Percentiles rank a stretch among this genome's conserved stretches.
Evolutionary conservation across 1,140 invertebrate genomes (phyloP).

Genomic region (Drosophila pseudoobscura): DNA sequence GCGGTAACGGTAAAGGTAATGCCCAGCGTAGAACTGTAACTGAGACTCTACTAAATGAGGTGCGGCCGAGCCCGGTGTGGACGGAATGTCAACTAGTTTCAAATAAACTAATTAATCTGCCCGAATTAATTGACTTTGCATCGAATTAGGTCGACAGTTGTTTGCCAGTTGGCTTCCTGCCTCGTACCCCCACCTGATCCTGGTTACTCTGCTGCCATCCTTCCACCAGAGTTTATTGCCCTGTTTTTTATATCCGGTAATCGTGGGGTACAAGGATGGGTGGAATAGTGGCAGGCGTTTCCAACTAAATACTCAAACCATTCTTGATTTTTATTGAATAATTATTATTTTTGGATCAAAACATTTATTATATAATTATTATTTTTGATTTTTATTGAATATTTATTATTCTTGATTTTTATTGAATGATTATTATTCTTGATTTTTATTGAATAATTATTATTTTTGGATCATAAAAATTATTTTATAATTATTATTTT

Average conservation of each 20-base stretch:
- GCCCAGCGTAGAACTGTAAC: slow-evolving; percentile 43
- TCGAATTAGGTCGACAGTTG: slow-evolving; percentile 73
- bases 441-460: too few relatives aligned
- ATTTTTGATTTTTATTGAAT: too few relatives aligned
- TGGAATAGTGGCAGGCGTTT: too few relatives aligned
- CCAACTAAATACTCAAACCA: too few relatives aligned
- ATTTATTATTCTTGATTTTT: too few relatives aligned
- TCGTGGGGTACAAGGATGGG: too few relatives aligned
- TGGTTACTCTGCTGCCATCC: not conserved
- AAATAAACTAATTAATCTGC: slow-evolving; percentile 77
- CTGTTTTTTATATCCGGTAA: slow-evolving; percentile 3
- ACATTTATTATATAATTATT: too few relatives aligned
- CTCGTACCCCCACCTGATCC: not conserved
- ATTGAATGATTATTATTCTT: too few relatives aligned
- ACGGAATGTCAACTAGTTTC: slow-evolving; percentile 70
- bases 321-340: too few relatives aligned
- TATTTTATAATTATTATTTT: too few relatives aligned
- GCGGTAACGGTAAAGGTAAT: slow-evolving; percentile 14
- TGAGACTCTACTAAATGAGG: slow-evolving; percentile 34
- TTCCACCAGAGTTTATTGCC: slow-evolving; percentile 41
- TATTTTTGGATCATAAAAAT: too few relatives aligned
- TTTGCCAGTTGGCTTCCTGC: slow-evolving; percentile 45
- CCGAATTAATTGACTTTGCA: slow-evolving; percentile 74
- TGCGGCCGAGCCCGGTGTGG: slow-evolving; percentile 42
- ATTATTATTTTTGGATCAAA: too few relatives aligned